Conservation (phyloP, 1,140 invertebrate species). For the Eulimnadia texana region DNA sequence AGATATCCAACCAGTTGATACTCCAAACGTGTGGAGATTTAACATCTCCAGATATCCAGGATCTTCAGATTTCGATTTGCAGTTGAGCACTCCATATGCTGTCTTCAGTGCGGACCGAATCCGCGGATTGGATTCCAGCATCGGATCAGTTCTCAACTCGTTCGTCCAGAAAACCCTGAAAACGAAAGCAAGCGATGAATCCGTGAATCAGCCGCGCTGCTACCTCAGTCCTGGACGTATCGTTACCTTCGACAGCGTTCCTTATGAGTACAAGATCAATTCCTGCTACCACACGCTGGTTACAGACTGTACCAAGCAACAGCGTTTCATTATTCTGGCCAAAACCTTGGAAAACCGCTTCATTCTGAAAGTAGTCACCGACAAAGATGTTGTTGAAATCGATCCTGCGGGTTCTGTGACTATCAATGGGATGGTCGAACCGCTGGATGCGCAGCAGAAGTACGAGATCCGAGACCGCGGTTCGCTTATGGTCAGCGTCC, state of each 20-base stretch:
- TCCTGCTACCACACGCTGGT: slow-evolving; percentile 3
- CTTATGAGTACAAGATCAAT: background rate
- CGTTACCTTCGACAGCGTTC: background rate
- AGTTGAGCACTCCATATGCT: background rate
- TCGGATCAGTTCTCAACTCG: background rate
- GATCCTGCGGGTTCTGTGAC: background rate
- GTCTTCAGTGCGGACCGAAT: background rate
- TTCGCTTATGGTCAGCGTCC: background rate
- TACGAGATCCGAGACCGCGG: background rate
- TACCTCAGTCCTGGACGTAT: background rate
- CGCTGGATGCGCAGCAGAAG: no score
- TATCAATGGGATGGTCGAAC: background rate
- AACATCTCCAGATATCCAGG: background rate
- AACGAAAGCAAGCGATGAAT: background rate
- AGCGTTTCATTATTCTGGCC: background rate
- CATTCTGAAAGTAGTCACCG: background rate
- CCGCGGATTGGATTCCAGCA: background rate
- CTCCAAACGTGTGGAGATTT: no score
- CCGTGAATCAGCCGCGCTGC: background rate
- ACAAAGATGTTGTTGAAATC: background rate
- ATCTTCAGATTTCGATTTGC: background rate
- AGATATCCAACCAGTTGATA: no score
- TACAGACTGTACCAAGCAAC: background rate
- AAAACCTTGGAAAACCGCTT: background rate
- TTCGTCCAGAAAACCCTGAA: background rate